Conservation (phyloP, 2,797 vertebrate species). For the Bryconaethiops microstoma region DNA sequence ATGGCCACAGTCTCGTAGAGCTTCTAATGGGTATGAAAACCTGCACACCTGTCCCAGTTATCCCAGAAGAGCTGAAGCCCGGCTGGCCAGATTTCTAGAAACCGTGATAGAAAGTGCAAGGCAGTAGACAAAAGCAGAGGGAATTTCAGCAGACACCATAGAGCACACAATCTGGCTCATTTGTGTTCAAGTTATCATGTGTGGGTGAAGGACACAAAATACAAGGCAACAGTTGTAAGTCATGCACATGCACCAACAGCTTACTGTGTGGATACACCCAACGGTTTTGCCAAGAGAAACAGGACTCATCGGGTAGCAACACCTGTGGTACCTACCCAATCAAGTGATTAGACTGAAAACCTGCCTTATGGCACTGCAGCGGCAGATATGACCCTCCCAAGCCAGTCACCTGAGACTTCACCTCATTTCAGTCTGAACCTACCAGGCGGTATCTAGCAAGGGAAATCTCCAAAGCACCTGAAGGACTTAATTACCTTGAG, state of each 20-base stretch:
- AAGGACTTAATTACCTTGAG: conserved; percentile 5
- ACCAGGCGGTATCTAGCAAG: neutral
- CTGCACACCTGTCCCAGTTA: neutral
- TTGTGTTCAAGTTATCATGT: too few species aligned
- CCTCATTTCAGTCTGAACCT: neutral
- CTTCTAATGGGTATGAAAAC: neutral
- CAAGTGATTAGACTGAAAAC: neutral
- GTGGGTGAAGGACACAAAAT: too few species aligned
- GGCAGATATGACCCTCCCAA: neutral
- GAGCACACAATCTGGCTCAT: too few species aligned
- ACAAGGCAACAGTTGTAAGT: too few species aligned
- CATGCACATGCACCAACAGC: too few species aligned
- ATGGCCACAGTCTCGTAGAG: neutral
- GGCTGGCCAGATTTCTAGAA: neutral
- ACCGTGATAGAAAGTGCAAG: neutral
- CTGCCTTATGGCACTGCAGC: neutral
- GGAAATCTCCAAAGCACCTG: conserved; percentile 1
- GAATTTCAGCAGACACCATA: neutral
- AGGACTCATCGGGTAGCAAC: neutral
- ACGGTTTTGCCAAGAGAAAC: neutral
- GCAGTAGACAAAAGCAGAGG: neutral
- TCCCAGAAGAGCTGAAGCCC: neutral
- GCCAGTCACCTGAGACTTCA: neutral
- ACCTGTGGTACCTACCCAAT: neutral
- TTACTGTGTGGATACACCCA: too few species aligned